Base-by-base conservation (phyloP, 2,888 invertebrate species). In the Orchesellides sinensis region DNA sequence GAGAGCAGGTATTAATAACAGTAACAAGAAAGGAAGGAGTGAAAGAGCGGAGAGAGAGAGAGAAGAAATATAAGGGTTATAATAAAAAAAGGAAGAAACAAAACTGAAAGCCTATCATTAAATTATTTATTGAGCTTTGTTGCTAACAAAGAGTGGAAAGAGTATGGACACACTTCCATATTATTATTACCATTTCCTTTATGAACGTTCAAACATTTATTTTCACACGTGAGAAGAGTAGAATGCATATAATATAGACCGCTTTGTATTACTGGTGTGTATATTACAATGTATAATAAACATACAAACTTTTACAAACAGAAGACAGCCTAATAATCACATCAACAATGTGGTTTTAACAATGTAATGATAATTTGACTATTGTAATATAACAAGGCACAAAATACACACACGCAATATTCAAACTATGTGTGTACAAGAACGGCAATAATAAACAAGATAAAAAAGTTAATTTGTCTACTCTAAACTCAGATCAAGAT, bases 91-190 rank as follows among this genome's bases (percentile, higher is more conserved):
- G 79, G 68, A 68, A 78, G 61, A 59, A 80, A 73, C 56, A 27
- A 73, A 66, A 65, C 47, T 80, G 72, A 73, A 80, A 80, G 54
- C 80, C 80, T 80, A 80, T 80, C 73, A 80, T 80, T 80, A 80
- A 35, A 78, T 78, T 21, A 70, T 66, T 66, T 80, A 80, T 73
- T 80, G 65, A 49, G 80, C 80, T 80, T 78, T 77, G 68, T 68
- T 80, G 56, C 21, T 10, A 49, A 29, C 49, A 63, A 65, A 63
- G 70, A 40, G 52, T 47, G 40, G 32, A 52, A 61, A 74, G 29
- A 65, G 40, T 14, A 54, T 21, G 54, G 14, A 47, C 47, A 66
- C 65, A 32, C 66, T 47, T 25, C 49, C 25, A 47, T 19, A 27
- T 45, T 65, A 19, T 17, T 25, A 47, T 49, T 66, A 66, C 49